Evolutionary conservation across 1,140 invertebrate genomes (phyloP), one percentile per base, ranked within the genome.

Genomic region (Trialeurodes vaporariorum): DNA sequence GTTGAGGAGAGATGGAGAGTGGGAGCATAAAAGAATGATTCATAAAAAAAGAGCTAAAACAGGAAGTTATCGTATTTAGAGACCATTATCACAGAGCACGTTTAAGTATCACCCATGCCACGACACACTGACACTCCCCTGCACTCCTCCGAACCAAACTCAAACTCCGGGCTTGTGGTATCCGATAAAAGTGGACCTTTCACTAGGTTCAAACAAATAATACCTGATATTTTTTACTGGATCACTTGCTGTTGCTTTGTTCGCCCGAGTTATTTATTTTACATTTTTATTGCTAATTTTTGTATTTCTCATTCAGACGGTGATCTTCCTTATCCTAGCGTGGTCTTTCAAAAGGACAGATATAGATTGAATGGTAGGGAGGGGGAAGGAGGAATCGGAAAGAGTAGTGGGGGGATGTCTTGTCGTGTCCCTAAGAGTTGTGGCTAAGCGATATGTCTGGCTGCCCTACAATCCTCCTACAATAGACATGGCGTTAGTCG

Each of bases 261-360:
- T 49, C 34, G 34, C 5, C 34, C 34, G 17, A 17, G 17, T 17
- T 49, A 17, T 49, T 49, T 49, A 17, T 17, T 49, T 49, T 49
- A 49, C 34, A 49, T 49, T 49, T 49, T 49, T 49, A 49, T 49
- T 49, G 34, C 34, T 49, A 49, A 49, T 49, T 49, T 49, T 49
- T 49, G 34, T 49, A 49, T 49, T 49, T n/a, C 34, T 17, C 34
- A 49, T 49, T 49, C 34, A 49, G 34, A 17, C 17, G 34, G 34
- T 17, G 34, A 49, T 49, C 34, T 49, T 49, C 34, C 17, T n/a
- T n/a, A n/a, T n/a, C n/a, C n/a, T n/a, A n/a, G n/a, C n/a, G n/a
- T n/a, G n/a, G n/a, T n/a, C n/a, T n/a, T n/a, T n/a, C n/a, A n/a
- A n/a, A n/a, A n/a, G n/a, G n/a, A n/a, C n/a, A n/a, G n/a, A n/a